Conservation (phyloP, 2,113 vertebrate species). For the Sigmodon hispidus region DNA sequence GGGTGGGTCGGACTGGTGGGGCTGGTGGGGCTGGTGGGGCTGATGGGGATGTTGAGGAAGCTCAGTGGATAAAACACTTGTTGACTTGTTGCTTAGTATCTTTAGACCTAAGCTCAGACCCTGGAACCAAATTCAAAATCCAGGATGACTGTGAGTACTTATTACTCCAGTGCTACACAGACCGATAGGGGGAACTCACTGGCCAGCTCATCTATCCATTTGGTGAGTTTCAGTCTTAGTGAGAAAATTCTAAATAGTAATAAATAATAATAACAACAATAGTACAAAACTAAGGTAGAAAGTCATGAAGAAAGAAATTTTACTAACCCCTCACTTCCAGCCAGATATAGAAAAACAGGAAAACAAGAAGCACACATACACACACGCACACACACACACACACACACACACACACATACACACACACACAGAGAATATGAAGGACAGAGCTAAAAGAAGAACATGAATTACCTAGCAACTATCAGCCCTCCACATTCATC, state of each 20-base stretch:
- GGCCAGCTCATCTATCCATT: background rate
- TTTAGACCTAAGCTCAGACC: background rate
- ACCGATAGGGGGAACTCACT: no score
- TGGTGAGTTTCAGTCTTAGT: background rate
- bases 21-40: background rate
- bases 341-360: no score
- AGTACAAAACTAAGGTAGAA: background rate
- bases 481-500: fast-evolving
- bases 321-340: background rate
- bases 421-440: background rate
- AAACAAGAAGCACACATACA: no score
- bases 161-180: no score
- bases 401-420: background rate
- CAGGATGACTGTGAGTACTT: background rate
- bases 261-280: background rate
- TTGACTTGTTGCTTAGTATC: background rate
- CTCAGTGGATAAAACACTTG: background rate
- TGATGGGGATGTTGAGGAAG: no score
- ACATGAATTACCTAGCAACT: background rate
- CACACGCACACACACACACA: background rate
- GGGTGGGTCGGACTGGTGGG: background rate
- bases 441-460: no score
- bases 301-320: background rate
- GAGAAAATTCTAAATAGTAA: background rate
- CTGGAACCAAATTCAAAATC: background rate